These are phyloP conservation scores for Dusona sp. DNA, from an alignment of 2,888 invertebrate species.

Conservation along the genomic window DNA sequence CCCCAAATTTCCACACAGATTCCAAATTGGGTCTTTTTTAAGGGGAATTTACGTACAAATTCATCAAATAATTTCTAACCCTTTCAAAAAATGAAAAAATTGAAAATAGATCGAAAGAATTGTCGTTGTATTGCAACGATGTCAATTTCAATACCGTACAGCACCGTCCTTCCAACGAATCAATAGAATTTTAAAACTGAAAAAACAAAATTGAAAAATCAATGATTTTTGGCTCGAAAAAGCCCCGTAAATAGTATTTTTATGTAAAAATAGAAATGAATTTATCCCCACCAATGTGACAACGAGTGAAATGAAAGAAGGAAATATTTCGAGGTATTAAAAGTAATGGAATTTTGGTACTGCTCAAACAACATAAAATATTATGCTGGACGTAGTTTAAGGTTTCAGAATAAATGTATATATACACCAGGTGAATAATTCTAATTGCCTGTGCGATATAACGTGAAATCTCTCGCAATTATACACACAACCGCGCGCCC, in stretches of 20 bases:
- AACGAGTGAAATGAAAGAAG: not conserved
- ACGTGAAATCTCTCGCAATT: constrained; percentile 65
- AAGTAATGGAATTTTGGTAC: constrained; percentile 10
- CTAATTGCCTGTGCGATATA: constrained; percentile 67
- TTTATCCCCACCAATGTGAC: not conserved
- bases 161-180: not conserved
- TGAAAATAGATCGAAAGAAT: not conserved
- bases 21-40: too few species aligned
- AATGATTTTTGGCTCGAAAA: not conserved
- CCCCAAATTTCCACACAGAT: not conserved
- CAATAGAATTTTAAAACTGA: not conserved
- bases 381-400: constrained; percentile 58
- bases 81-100: not conserved
- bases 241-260: not conserved
- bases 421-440: constrained; percentile 69
- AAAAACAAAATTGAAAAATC: not conserved
- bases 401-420: constrained; percentile 70
- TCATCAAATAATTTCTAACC: not conserved
- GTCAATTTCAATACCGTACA: not conserved
- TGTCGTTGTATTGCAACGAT: not conserved
- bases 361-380: constrained; percentile 50
- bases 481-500: constrained; percentile 56
- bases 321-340: constrained; percentile 1
- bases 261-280: not conserved
- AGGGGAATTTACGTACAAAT: not conserved